Base-by-base conservation (phyloP, 2,797 vertebrate species). In the Simalia tracyae region DNA sequence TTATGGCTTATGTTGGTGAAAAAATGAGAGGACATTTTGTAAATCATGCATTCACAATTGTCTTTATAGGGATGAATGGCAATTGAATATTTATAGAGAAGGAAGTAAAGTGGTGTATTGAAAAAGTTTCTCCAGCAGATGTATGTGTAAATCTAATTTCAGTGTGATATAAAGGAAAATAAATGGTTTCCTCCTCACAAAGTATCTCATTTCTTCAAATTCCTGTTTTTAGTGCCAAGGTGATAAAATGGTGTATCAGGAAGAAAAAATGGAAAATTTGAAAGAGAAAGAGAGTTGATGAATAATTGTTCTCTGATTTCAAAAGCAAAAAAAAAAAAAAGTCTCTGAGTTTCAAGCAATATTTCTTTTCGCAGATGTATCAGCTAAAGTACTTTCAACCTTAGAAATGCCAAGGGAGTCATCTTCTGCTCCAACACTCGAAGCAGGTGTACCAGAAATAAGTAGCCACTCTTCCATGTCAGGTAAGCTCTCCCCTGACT, bases 381-480 rank as follows among this genome's bases (percentile, higher is more conserved):
- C 97, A 93, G 72, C 95, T 90, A 99, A 98, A 98, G 98, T 97
- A 97, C 98, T 99, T 96, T 99, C 98, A 91, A 98, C 98, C 54
- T 96, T 99, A 98, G 99, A 99, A 98, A 99, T 99, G 97, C 98
- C 99, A 61, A 97, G 98, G 95, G 99, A 99, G 97, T 99, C 99
- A 42, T 98, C 99, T 6, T 99, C 99, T 92, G 99, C 99, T 87
- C 99, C 99, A 4, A 98, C 99, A 0, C 98, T 99, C 84, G 99
- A 99, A 97, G 99, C 98, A 93, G 98, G 98, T 92, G 96, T 98
- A 91, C 98, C 99, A 3, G 99, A 99, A 97, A 98, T 98, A 94
- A 99, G 98, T 93, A 98, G 99, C 95, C 99, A 99, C 95, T 99
- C 99, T 95, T 99, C 99, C 95, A 97, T 99, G 91, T 98, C 99